Evolutionary conservation across 2,797 vertebrate genomes (phyloP), one percentile per base, ranked within the genome.

Genomic region (Botia almorhae): DNA sequence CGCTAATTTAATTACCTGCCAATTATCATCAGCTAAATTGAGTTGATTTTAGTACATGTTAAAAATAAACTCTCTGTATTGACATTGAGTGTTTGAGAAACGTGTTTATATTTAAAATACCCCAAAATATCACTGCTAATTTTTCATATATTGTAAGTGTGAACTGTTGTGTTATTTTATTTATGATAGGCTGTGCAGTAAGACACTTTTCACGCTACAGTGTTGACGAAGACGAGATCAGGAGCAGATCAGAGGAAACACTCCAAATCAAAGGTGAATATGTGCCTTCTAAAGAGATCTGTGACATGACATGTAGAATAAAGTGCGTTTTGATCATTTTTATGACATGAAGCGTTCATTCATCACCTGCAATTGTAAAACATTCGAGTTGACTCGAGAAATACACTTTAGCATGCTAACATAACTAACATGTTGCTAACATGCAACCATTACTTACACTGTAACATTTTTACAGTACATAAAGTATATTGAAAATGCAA

Each of bases 21-120:
- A 73, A 85, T 83, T 78, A 80, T 72, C 60, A 65, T 19, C 50
- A 6, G 48, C 10, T 73, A 69, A 65, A 65, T 26, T 43, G 29
- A 80, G 50, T n/a, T 73, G 51, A 19, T 67, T 73, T 79, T 56
- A 53, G 33, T 4, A 33, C 13, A 68, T 39, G 16, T 19, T 65
- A 26, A 56, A 14, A 55, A 55, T 21, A 16, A 10, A 64, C 36
- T 69, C 21, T 3, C 65, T 0, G 7, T n/a, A 8, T 36, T 64
- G 29, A 55, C 36, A 56, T 21, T 69, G 7, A 43, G 39, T 43
- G 39, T 43, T 43, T 53, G 33, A 36, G 14, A 64, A 23, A 7
- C 7, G 7, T 17, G n/a, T 4, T 4, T 23, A 13, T 50, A n/a
- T 60, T 70, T 61, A 12, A 48, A 13, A 17, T 50, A 51, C 8